A percentile compares a stretch with the other conserved stretches of the same genome.
Conservation (phyloP, 2,113 vertebrate species). For the Probosciger aterrimus region DNA sequence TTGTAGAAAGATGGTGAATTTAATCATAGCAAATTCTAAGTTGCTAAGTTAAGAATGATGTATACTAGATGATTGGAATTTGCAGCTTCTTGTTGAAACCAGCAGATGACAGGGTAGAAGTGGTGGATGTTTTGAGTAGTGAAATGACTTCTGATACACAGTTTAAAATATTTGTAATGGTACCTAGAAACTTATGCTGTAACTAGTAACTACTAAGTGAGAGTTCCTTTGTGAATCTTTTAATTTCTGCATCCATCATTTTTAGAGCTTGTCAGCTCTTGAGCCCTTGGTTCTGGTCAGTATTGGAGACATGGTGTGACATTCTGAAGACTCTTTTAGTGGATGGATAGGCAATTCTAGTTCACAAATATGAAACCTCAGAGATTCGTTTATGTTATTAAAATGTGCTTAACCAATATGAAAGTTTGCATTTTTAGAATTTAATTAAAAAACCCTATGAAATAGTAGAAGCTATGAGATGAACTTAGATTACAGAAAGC, state of each 20-base stretch:
- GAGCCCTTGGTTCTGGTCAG: neutral
- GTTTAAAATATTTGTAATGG: neutral
- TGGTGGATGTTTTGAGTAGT: neutral
- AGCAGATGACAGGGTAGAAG: neutral
- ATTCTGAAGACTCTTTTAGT: neutral
- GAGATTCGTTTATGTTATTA: neutral
- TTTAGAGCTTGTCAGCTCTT: neutral
- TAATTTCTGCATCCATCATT: neutral
- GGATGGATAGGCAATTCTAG: neutral
- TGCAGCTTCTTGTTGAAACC: neutral
- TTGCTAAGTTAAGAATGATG: neutral
- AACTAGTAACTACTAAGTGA: neutral
- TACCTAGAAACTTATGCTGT: neutral
- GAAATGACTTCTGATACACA: neutral
- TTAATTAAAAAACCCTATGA: neutral
- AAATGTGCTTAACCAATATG: neutral
- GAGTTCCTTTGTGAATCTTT: neutral
- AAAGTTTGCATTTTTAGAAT: neutral
- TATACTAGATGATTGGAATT: neutral
- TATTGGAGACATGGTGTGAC: accelerated
- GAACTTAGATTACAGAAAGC: neutral
- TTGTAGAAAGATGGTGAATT: neutral
- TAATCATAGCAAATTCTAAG: neutral
- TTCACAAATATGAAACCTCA: neutral
- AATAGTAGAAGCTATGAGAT: neutral